A percentile compares a stretch with the other conserved stretches of the same genome.
These are phyloP conservation scores for Drosophila maculinotata DNA, from an alignment of 2,888 invertebrate genomes.

Conservation along the genomic window DNA sequence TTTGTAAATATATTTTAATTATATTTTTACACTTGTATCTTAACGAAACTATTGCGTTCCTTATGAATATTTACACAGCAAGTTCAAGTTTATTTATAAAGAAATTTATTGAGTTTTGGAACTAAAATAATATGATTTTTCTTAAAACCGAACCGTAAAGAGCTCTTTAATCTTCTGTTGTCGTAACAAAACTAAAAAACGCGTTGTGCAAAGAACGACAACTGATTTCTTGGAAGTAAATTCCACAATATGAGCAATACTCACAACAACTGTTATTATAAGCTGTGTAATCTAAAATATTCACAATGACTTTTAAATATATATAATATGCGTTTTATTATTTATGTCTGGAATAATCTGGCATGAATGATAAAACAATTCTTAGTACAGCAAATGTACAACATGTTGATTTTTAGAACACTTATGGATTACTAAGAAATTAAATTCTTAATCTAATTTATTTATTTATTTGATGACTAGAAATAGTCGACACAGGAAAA, in stretches of 20 bases:
- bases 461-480: too few relatives aligned
- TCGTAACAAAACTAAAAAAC: constrained; percentile 21
- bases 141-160: neutral
- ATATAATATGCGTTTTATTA: constrained; percentile 5
- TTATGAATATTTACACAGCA: neutral
- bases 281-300: constrained; percentile 8
- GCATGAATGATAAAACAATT: too few relatives aligned
- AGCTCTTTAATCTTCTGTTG: constrained; percentile 7
- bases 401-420: too few relatives aligned
- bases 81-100: too few relatives aligned
- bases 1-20: neutral
- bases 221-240: constrained; percentile 3
- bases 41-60: neutral
- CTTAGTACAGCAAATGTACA: too few relatives aligned
- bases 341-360: neutral
- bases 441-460: too few relatives aligned
- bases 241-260: constrained; percentile 8
- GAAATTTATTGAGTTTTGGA: too few relatives aligned
- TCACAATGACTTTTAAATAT: constrained; percentile 5
- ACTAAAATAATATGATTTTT: too few relatives aligned
- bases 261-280: constrained; percentile 37
- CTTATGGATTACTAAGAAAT: too few relatives aligned
- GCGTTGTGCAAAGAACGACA: constrained; percentile 1
- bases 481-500: too few relatives aligned
- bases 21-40: constrained; percentile 1